Conservation (phyloP, 2,888 invertebrate genomes). For the Macrosoma leucophasiata region DNA sequence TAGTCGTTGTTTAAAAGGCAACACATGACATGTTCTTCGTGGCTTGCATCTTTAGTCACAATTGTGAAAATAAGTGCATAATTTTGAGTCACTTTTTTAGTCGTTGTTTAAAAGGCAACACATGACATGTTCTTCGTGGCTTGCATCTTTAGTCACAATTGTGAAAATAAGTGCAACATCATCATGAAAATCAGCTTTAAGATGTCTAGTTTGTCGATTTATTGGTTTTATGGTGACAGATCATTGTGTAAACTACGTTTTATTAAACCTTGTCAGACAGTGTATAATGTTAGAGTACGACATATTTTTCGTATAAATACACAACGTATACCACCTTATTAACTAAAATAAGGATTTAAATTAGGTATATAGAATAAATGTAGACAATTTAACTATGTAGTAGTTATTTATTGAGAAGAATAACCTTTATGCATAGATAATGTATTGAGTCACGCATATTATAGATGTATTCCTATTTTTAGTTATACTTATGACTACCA, state of each 20-base stretch:
- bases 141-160: no score
- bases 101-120: no score
- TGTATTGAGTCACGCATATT: slow-evolving; percentile 31
- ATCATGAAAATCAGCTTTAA: neutral
- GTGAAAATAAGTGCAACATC: neutral
- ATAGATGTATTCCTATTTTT: no score
- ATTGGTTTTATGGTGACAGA: neutral
- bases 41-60: no score
- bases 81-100: no score
- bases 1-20: no score
- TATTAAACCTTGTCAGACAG: no score
- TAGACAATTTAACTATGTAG: slow-evolving; percentile 43
- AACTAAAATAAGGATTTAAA: slow-evolving; percentile 55
- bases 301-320: slow-evolving; percentile 33
- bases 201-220: neutral
- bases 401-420: slow-evolving; percentile 63
- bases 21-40: no score
- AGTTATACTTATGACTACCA: no score
- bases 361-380: slow-evolving; percentile 52
- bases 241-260: neutral
- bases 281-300: no score
- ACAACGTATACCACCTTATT: slow-evolving; percentile 72
- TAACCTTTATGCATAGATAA: slow-evolving; percentile 58
- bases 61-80: no score
- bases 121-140: no score